Percentiles rank a stretch among this genome's conserved stretches.
Evolutionary conservation across 2,888 invertebrate species (phyloP).

Genomic region (Julus scanicus): DNA sequence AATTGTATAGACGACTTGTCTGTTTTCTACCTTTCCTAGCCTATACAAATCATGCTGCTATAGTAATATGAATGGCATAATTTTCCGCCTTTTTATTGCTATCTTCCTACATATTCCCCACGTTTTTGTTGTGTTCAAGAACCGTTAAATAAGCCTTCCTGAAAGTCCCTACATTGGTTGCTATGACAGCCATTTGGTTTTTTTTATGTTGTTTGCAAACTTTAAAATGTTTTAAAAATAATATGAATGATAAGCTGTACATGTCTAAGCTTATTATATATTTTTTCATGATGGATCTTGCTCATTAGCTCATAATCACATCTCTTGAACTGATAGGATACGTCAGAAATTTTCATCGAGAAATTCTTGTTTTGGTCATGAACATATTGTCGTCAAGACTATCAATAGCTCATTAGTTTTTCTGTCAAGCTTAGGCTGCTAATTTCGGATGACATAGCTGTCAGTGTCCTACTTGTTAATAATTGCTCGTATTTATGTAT

Average conservation of each 20-base stretch:
- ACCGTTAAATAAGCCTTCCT: slow-evolving; percentile 7
- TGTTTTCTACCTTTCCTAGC: background rate
- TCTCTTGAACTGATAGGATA: background rate
- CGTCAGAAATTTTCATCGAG: background rate
- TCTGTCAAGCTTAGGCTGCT: slow-evolving; percentile 3
- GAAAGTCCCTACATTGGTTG: background rate
- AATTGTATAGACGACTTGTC: background rate
- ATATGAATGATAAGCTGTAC: background rate
- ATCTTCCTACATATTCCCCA: background rate
- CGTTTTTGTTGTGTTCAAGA: slow-evolving; percentile 5
- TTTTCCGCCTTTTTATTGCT: background rate
- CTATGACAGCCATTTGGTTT: slow-evolving; percentile 23
- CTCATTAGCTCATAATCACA: slow-evolving; percentile 31
- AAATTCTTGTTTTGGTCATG: slow-evolving; percentile 36
- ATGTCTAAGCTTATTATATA: background rate
- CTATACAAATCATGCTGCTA: background rate
- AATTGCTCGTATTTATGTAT: background rate
- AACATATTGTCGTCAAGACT: background rate
- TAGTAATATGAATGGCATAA: background rate
- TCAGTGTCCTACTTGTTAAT: slow-evolving; percentile 4
- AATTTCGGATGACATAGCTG: slow-evolving; percentile 25
- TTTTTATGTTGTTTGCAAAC: background rate
- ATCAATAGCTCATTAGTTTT: slow-evolving; percentile 40
- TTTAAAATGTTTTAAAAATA: slow-evolving; percentile 1
- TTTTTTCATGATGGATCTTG: slow-evolving; percentile 15